Percentiles rank a stretch among this genome's conserved stretches.
Evolutionary conservation across 2,888 invertebrate species (phyloP).

Genomic region (Eristalinus aeneus): DNA sequence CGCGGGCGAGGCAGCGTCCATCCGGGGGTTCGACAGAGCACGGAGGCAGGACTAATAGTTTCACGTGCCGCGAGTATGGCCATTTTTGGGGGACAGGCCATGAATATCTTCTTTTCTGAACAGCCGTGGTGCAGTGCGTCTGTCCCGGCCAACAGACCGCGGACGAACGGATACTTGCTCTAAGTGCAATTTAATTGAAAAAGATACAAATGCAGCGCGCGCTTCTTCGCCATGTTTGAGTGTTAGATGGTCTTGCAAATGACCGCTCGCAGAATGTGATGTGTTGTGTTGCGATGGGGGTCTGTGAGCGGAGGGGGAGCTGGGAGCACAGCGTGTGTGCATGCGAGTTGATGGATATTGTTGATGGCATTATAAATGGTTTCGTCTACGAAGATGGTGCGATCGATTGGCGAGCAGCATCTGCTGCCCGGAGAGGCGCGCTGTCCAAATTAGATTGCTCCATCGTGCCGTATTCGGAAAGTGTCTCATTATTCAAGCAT

Average conservation of each 20-base stretch:
- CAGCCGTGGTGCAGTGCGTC: background rate
- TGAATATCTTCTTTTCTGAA: slow-evolving; percentile 17
- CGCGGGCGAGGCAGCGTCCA: background rate
- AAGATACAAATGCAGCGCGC: slow-evolving; percentile 57
- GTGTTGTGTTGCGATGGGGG: background rate
- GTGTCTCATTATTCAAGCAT: slow-evolving; percentile 71
- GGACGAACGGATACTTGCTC: slow-evolving; percentile 24
- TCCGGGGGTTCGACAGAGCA: no score
- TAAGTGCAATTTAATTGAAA: slow-evolving; percentile 68
- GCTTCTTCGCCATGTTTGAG: slow-evolving; percentile 59
- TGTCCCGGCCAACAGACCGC: background rate
- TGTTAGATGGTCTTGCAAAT: slow-evolving; percentile 51
- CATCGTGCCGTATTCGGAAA: slow-evolving; percentile 67
- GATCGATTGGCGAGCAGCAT: slow-evolving; percentile 62
- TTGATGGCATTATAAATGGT: slow-evolving; percentile 71
- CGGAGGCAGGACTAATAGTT: slow-evolving; percentile 62
- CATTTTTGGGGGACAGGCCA: slow-evolving; percentile 63
- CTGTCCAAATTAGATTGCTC: slow-evolving; percentile 69
- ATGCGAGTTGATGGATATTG: slow-evolving; percentile 61
- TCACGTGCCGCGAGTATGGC: slow-evolving; percentile 63
- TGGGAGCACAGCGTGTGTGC: background rate
- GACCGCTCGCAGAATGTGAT: slow-evolving; percentile 11
- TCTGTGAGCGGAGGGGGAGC: background rate
- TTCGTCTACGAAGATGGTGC: slow-evolving; percentile 68
- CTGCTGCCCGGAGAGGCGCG: slow-evolving; percentile 21